Conservation (phyloP, 2,113 vertebrate genomes). For the Antennarius striatus region DNA sequence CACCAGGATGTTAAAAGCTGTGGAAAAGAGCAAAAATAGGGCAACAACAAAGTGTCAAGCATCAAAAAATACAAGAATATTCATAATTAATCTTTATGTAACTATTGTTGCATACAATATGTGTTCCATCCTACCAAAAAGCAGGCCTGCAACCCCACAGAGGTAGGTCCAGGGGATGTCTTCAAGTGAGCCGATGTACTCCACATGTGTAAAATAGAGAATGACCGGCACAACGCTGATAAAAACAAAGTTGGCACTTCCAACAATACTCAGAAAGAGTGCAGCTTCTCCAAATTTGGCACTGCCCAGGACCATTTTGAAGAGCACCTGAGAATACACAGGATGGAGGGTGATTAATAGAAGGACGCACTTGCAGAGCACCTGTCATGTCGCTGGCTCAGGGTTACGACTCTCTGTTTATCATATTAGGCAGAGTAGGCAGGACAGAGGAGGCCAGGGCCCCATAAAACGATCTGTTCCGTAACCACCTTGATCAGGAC, state of each 20-base stretch:
- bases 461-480: conserved; percentile 46
- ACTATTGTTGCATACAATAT: not conserved
- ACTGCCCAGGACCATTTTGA: conserved; percentile 95
- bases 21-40: conserved; percentile 51
- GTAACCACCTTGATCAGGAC: conserved; percentile 34
- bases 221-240: conserved; percentile 90
- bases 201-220: conserved; percentile 93
- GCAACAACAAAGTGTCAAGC: conserved; percentile 6
- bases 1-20: conserved; percentile 95
- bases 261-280: conserved; percentile 91
- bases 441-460: conserved; percentile 35
- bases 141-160: conserved; percentile 90
- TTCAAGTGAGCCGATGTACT: conserved; percentile 87
- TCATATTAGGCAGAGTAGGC: conserved; percentile 53
- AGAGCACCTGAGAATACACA: conserved; percentile 85
- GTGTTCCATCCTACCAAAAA: conserved; percentile 83
- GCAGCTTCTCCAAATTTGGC: conserved; percentile 97
- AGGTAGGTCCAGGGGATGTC: conserved; percentile 90
- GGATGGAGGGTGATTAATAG: not conserved
- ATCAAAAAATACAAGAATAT: too few relatives aligned
- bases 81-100: too few relatives aligned
- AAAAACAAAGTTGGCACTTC: conserved; percentile 90
- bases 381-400: conserved; percentile 43
- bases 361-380: not conserved
- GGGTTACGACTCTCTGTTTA: conserved; percentile 46